Evolutionary conservation across 2,113 vertebrate genomes (phyloP), one percentile per base, ranked within the genome.

Genomic region (Campylorhamphus procurvoides): DNA sequence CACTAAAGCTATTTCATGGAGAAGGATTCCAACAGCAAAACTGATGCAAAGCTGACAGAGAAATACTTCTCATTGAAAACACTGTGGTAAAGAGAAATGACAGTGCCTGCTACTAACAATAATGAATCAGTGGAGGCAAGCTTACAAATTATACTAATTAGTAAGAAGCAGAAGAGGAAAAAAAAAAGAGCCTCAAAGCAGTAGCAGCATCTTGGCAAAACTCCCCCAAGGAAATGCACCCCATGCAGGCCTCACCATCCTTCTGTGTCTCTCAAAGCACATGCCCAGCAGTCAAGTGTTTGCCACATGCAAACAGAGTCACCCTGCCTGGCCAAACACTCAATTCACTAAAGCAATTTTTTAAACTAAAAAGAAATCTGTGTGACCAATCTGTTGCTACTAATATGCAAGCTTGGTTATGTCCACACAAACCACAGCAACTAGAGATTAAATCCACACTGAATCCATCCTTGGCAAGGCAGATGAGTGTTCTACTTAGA

Each of bases 141-240:
- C 20, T 78, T 92, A 88, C 33, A 60, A 77, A 95, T 90, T 44
- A 73, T 9, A 84, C 55, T 81, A 63, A 88, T 90, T 47, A 93
- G 33, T n/a, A 85, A 72, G 71, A 88, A 25, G 42, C 39, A 84
- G 33, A 49, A 31, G 87, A 81, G 55, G 55, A 46, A 96, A 96
- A 79, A 96, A 79, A 35, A 37, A 12, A 85, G 19, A 80, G 25
- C 37, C 76, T 84, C 64, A 62, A 78, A 86, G 59, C 68, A 53
- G 37, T 9, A 66, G 29, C 25, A 47, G 67, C 27, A 62, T 31
- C 67, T 89, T 91, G 76, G 63, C 77, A 55, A 39, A 89, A 33
- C 27, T 60, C 80, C n/a, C 37, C 67, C 17, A 71, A 46, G 46
- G 28, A 50, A 84, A 89, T 0, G 0, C 20, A 35, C 14, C 42